Evolutionary conservation across 2,888 invertebrate species (phyloP).

Genomic region (Melanostoma mellinum): DNA sequence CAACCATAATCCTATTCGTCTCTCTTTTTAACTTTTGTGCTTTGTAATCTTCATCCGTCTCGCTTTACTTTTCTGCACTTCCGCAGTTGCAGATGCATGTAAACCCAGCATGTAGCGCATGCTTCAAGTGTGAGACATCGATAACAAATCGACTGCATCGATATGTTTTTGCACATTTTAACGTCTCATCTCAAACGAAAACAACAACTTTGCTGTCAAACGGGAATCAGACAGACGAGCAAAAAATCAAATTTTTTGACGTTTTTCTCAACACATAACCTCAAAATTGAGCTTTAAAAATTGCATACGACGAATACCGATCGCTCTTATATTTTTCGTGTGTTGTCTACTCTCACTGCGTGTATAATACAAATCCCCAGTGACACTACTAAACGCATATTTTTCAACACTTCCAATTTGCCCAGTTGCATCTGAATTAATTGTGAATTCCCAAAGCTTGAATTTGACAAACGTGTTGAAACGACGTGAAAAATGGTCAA

Average conservation of each 20-base stretch:
- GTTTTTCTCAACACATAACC: slow-evolving; percentile 58
- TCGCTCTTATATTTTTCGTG: slow-evolving; percentile 44
- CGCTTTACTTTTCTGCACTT: too few relatives aligned
- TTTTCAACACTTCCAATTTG: slow-evolving; percentile 20
- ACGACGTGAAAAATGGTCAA: slow-evolving; percentile 86
- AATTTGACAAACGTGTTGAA: slow-evolving; percentile 80
- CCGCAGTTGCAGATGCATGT: too few relatives aligned
- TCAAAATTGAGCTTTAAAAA: slow-evolving; percentile 59
- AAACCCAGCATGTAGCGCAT: too few relatives aligned
- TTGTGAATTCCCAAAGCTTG: slow-evolving; percentile 61
- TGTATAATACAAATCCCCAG: slow-evolving; percentile 55
- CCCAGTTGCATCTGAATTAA: slow-evolving; percentile 48
- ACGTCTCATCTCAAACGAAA: slow-evolving; percentile 12
- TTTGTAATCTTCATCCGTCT: too few relatives aligned
- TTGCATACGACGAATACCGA: slow-evolving; percentile 69
- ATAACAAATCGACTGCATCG: slow-evolving; percentile 8
- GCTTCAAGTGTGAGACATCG: not conserved
- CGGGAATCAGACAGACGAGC: slow-evolving; percentile 4
- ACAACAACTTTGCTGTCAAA: slow-evolving; percentile 63
- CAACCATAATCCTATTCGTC: too few relatives aligned
- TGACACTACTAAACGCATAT: slow-evolving; percentile 27
- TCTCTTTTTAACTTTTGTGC: too few relatives aligned
- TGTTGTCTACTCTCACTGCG: slow-evolving; percentile 53
- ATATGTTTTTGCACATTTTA: not conserved
- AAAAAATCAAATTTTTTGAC: slow-evolving; percentile 58